Conservation (phyloP, 2,888 invertebrate species). For the Mongoloraphidia duomilia region DNA sequence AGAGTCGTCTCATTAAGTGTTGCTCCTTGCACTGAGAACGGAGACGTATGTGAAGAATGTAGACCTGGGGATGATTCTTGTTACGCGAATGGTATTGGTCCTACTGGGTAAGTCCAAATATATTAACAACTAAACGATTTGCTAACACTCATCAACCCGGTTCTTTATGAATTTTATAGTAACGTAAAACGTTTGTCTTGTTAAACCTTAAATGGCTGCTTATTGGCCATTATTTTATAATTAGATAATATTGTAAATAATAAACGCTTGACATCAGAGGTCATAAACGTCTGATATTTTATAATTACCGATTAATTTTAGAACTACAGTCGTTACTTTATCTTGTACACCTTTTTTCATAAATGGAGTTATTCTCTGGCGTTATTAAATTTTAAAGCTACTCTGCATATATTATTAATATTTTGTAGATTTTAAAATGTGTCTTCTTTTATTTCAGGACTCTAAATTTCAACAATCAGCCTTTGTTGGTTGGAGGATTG, state of each 20-base stretch:
- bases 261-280: too few species aligned
- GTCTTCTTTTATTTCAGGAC: constrained; percentile 46
- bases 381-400: neutral
- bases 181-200: too few species aligned
- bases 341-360: too few species aligned
- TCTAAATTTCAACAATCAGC: constrained; percentile 80
- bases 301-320: neutral
- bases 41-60: constrained; percentile 76
- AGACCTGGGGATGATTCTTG: constrained; percentile 68
- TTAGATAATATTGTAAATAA: too few species aligned
- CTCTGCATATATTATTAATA: neutral
- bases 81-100: constrained; percentile 74
- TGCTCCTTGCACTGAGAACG: constrained; percentile 68
- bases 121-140: neutral
- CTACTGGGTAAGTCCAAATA: constrained; percentile 58
- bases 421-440: constrained; percentile 6
- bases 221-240: too few species aligned
- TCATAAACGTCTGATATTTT: too few species aligned
- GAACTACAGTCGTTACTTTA: too few species aligned
- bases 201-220: too few species aligned
- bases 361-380: too few species aligned
- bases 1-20: constrained; percentile 74
- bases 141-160: neutral
- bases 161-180: neutral
- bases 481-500: constrained; percentile 73